Evolutionary conservation across 2,113 vertebrate genomes (phyloP), one percentile per base, ranked within the genome.

Genomic region (Empidonax alnorum): DNA sequence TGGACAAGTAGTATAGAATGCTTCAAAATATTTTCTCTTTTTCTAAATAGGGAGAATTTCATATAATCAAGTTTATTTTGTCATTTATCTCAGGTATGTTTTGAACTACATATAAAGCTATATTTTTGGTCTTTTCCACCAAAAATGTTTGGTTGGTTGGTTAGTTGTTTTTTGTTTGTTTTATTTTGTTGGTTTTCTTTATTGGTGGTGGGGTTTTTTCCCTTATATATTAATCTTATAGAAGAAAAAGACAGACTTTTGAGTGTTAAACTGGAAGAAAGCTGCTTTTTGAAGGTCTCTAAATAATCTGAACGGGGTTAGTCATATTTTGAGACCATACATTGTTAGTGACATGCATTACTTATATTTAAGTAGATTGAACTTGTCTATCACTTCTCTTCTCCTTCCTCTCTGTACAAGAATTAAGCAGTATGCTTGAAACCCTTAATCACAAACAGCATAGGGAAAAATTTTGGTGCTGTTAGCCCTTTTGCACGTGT

Each of bases 401-500:
- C 22, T 18, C 25, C n/a, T n/a, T 12, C 3, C 46, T 73, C 12
- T 52, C 25, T 2, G 0, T 37, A 33, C 1, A 41, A 44, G 12
- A 78, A 46, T 47, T 79, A 65, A 56, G 24, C 21, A 31, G 7
- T 8, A 7, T 52, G 7, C n/a, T 80, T 58, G 33, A 84, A 80
- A 62, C 19, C 15, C 19, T 80, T 35, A 65, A 37, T 46, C 28
- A n/a, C 2, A 73, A 68, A 69, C 16, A 61, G 11, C 3, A 2
- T 2, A 62, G 30, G 31, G n/a, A 76, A 62, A 55, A 6, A 15
- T 49, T 68, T 37, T 63, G 39, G 33, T 0, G 4, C 9, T 58
- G 16, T 63, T 63, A 27, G 33, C 6, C 13, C 8, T 71, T 88
- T 59, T 23, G 15, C 39, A 23, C 0, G 0, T 2, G n/a, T 7